Evolutionary conservation across 1,140 invertebrate species (phyloP), one percentile per base, ranked within the genome.

Genomic region (Copidosoma floridanum): DNA sequence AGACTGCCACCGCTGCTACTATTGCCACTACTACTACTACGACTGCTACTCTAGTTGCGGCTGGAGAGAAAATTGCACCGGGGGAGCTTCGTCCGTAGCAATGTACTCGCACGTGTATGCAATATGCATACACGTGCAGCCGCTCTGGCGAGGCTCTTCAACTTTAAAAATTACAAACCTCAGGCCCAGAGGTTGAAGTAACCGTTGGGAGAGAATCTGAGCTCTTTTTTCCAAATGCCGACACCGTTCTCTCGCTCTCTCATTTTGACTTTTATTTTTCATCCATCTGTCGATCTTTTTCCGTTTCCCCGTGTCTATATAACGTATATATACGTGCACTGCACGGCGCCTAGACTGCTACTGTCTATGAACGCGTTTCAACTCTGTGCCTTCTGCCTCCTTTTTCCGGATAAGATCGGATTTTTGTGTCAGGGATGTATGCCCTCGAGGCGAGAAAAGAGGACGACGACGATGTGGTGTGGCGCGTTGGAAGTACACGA

Each of bases 381-480:
- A 26, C 24, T n/a, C 23, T 37, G 7, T 35, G 18, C 38, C 56
- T 41, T 50, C 14, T 23, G n/a, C 61, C 21, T 61, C 57, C 60
- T 51, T 61, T 66, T 16, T 50, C 37, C 12, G n/a, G 56, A 65
- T 65, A 60, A 70, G 65, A 71, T 71, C 72, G 67, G 67, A 68
- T 73, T 74, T 72, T 73, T 68, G 71, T 71, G 48, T 63, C 54
- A 46, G 48, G 66, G 41, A 20, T 50, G 12, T 43, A 20, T 21
- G 16, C n/a, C 46, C 29, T 24, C 29, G n/a, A 52, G 50, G 21
- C 55, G 3, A 27, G 21, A n/a, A n/a, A n/a, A n/a, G n/a, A n/a
- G n/a, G n/a, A n/a, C n/a, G n/a, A n/a, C n/a, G n/a, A n/a, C n/a
- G n/a, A n/a, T n/a, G n/a, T n/a, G 18, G 16, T 12, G n/a, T 12